Evolutionary conservation across 2,888 invertebrate species (phyloP).

Genomic region (Drosophila silvestris): DNA sequence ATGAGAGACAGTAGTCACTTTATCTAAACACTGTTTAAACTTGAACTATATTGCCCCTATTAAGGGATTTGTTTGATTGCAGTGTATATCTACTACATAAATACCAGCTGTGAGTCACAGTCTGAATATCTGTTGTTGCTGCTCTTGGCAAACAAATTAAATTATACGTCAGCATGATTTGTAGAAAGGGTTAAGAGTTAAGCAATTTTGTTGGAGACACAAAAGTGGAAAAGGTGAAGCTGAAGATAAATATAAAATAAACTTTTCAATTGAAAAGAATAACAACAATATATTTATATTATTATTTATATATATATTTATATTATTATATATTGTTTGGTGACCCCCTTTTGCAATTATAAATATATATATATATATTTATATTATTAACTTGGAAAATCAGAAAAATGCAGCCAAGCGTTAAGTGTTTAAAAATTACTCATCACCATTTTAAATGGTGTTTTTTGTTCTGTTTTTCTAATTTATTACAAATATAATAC

Average conservation of each 20-base stretch:
- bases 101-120: conserved; percentile 21
- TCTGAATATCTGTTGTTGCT: background rate
- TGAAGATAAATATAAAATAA: background rate
- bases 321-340: background rate
- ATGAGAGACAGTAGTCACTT: too few relatives aligned
- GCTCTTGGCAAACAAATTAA: background rate
- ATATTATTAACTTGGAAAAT: background rate
- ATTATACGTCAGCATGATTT: background rate
- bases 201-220: background rate
- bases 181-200: background rate
- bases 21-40: background rate
- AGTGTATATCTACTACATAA: background rate
- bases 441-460: conserved; percentile 3
- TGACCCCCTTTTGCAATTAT: background rate
- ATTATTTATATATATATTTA: too few relatives aligned
- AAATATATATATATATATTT: background rate
- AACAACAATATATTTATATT: too few relatives aligned
- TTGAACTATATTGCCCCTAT: background rate
- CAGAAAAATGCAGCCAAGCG: conserved; percentile 26
- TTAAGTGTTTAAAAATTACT: conserved; percentile 28
- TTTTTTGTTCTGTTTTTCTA: conserved; percentile 11
- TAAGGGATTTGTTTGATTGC: background rate
- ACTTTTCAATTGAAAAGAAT: background rate
- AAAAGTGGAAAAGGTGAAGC: background rate
- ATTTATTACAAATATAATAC: conserved; percentile 33